Evolutionary conservation across 2,113 vertebrate genomes (phyloP).

Genomic region (Pollachius pollachius): DNA sequence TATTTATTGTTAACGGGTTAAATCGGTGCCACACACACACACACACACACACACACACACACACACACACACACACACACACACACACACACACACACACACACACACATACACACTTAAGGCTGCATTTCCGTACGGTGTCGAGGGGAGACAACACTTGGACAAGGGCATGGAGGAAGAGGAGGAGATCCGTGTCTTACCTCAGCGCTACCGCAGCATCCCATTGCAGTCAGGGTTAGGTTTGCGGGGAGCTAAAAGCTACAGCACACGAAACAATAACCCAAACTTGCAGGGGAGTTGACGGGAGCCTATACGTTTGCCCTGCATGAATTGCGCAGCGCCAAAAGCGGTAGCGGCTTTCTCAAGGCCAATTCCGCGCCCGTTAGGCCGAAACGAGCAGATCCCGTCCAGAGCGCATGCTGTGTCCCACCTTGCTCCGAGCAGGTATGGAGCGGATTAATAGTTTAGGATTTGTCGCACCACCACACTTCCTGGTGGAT

Average conservation of each 20-base stretch:
- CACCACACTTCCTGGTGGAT: constrained; percentile 75
- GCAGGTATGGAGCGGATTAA: constrained; percentile 58
- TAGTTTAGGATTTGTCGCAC: constrained; percentile 62
- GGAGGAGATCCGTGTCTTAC: constrained; percentile 52
- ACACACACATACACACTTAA: too few species aligned
- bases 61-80: neutral
- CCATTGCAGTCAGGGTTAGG: constrained; percentile 74
- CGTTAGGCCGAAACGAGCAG: neutral
- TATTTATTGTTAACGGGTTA: neutral
- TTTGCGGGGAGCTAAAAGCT: constrained; percentile 56
- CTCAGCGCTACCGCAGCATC: constrained; percentile 81
- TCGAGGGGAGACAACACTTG: neutral
- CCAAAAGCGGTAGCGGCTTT: neutral
- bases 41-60: neutral
- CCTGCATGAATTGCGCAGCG: constrained; percentile 52
- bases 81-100: too few species aligned
- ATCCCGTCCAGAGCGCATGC: constrained; percentile 44
- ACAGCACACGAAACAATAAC: constrained; percentile 61
- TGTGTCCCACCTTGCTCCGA: constrained; percentile 40
- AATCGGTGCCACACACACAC: neutral
- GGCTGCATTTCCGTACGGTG: too few species aligned
- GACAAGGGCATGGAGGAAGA: neutral
- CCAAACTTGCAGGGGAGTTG: constrained; percentile 48
- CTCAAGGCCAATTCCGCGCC: constrained; percentile 21
- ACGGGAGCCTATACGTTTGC: constrained; percentile 40